Conservation (phyloP, 2,113 vertebrate species). For the Thymallus thymallus region DNA sequence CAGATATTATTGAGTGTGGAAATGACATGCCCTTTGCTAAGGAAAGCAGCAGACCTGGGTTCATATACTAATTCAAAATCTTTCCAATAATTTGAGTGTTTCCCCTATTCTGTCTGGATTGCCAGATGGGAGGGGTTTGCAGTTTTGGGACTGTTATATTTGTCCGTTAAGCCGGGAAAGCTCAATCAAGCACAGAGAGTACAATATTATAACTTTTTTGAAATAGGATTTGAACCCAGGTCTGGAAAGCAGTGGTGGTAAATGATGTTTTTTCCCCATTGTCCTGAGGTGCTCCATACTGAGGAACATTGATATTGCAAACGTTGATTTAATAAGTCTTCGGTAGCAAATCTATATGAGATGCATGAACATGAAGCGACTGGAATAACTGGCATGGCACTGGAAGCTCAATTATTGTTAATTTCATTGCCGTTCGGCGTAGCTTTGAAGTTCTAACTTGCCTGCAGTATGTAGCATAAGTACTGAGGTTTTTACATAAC, state of each 20-base stretch:
- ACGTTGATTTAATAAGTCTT: background rate
- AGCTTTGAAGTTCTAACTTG: slow-evolving; percentile 3
- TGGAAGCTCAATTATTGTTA: background rate
- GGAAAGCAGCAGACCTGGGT: background rate
- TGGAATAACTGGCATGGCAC: background rate
- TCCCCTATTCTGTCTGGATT: too few species aligned
- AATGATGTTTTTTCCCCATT: background rate
- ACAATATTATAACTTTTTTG: too few species aligned
- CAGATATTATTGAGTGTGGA: background rate
- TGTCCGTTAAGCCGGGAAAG: too few species aligned
- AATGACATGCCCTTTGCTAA: background rate
- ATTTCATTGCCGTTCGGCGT: background rate
- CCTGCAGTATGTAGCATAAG: slow-evolving; percentile 9
- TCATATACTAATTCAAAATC: too few species aligned
- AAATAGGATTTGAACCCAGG: background rate
- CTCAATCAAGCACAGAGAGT: too few species aligned
- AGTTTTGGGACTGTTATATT: too few species aligned
- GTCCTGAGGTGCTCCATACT: background rate
- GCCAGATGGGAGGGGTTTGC: too few species aligned
- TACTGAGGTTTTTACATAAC: background rate
- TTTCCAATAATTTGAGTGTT: too few species aligned
- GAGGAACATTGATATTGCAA: background rate
- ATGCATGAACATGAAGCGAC: background rate
- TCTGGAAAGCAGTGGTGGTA: background rate
- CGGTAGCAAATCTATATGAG: background rate